phyloP scores from a whole-genome alignment of 2,113 vertebrate genomes.

The Sterrhoptilus dennistouni region DNA sequence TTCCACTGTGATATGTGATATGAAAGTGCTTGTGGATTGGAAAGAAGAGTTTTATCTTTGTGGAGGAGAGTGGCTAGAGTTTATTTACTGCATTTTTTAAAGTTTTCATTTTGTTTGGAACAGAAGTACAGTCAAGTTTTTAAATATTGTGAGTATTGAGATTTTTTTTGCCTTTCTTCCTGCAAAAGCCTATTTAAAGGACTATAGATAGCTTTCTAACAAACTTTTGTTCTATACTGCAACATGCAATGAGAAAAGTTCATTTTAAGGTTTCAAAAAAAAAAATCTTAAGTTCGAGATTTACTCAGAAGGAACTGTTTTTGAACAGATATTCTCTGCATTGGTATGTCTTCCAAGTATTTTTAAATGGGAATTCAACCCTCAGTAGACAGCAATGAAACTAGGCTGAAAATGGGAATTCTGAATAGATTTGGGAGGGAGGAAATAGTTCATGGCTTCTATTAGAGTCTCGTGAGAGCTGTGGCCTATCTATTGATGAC shows the following conservation, averaged over 20 bases:
- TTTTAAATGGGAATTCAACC: neutral
- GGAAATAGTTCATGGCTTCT: neutral
- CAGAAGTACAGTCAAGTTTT: neutral
- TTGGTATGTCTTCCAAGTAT: neutral
- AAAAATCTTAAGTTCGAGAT: neutral
- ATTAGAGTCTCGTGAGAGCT: neutral
- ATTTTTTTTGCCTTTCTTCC: neutral
- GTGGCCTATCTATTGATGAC: neutral
- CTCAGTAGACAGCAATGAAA: neutral
- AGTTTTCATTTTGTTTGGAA: neutral
- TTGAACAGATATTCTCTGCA: neutral
- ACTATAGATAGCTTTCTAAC: neutral
- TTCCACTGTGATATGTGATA: neutral
- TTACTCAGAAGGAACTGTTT: neutral
- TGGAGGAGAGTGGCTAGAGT: neutral
- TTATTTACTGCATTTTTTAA: neutral
- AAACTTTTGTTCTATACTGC: neutral
- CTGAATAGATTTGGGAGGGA: neutral
- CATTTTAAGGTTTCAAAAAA: neutral
- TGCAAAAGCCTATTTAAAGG: neutral
- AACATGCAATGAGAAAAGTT: neutral
- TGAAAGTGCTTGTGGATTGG: neutral
- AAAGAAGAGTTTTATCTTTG: neutral
- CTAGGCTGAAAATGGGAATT: neutral
- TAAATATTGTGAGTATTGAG: neutral